phyloP scores from a whole-genome alignment of 2,797 vertebrate species.

The Enteromius fasciolatus region DNA sequence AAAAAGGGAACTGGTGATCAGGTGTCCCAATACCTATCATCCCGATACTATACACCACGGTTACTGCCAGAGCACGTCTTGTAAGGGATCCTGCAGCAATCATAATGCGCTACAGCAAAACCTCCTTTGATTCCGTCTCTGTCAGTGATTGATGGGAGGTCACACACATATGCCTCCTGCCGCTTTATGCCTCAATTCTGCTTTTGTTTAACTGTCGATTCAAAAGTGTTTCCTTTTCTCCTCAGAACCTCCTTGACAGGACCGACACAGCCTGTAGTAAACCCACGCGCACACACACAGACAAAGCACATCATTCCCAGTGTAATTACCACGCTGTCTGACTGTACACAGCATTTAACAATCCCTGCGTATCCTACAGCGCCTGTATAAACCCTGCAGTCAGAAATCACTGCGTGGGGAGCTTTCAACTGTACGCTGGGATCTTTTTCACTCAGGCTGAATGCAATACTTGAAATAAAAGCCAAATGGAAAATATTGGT shows the following conservation, averaged over 20 bases:
- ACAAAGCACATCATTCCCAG: constrained; percentile 32
- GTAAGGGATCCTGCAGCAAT: background rate
- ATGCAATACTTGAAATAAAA: constrained; percentile 18
- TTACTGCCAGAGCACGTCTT: background rate
- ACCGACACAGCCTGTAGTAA: constrained; percentile 39
- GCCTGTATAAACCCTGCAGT: constrained; percentile 34
- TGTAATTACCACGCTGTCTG: constrained; percentile 47
- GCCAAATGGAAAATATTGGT: constrained; percentile 20
- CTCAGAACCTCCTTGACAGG: constrained; percentile 36
- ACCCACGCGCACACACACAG: background rate
- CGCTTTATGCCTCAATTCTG: constrained; percentile 38
- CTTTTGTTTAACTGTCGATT: constrained; percentile 49
- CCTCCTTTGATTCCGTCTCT: constrained; percentile 12
- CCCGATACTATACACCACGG: background rate
- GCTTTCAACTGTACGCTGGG: constrained; percentile 17
- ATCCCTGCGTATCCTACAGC: constrained; percentile 33
- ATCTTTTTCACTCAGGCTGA: constrained; percentile 30
- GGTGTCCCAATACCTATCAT: background rate
- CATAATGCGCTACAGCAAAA: background rate
- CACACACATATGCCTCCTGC: constrained; percentile 18
- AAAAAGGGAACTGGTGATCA: background rate
- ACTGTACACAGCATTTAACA: constrained; percentile 50
- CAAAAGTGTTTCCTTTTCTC: constrained; percentile 41
- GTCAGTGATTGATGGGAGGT: constrained; percentile 29
- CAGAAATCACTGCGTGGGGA: constrained; percentile 25